Percentiles rank a stretch among this genome's conserved stretches.
Conservation (phyloP, 2,113 vertebrate species). For the Regulus satrapa region DNA sequence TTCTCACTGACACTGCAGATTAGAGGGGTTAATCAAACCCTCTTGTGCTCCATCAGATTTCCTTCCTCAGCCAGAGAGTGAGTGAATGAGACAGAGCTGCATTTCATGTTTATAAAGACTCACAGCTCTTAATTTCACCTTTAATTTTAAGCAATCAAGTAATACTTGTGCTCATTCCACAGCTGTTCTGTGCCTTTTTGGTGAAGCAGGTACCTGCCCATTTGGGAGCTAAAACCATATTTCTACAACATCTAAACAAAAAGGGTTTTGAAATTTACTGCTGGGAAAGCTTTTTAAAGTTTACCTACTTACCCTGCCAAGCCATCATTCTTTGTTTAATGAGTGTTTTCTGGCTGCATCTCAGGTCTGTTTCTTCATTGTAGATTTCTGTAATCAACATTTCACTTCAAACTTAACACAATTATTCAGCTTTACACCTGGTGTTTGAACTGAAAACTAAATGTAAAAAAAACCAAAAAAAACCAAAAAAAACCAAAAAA, state of each 20-base stretch:
- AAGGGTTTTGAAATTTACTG: background rate
- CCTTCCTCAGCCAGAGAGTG: background rate
- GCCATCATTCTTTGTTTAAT: background rate
- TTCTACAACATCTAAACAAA: background rate
- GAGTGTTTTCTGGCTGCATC: background rate
- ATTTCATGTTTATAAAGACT: background rate
- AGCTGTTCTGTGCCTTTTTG: slow-evolving; percentile 6
- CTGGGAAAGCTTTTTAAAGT: background rate
- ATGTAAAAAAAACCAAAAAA: background rate
- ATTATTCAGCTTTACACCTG: background rate
- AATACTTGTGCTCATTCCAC: background rate
- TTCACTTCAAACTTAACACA: background rate
- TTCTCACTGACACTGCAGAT: background rate
- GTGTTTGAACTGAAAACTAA: background rate
- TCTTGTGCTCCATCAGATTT: background rate
- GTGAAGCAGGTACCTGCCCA: background rate
- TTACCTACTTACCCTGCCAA: background rate
- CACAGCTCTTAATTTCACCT: background rate
- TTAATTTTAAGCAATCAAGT: slow-evolving; percentile 1
- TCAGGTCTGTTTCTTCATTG: background rate
- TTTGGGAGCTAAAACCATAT: background rate
- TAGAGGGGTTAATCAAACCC: background rate
- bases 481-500: background rate
- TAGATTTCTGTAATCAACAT: slow-evolving; percentile 8
- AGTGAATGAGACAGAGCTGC: background rate